Base-by-base conservation (phyloP, 2,888 invertebrate genomes). In the Protodeltote pygarga region DNA sequence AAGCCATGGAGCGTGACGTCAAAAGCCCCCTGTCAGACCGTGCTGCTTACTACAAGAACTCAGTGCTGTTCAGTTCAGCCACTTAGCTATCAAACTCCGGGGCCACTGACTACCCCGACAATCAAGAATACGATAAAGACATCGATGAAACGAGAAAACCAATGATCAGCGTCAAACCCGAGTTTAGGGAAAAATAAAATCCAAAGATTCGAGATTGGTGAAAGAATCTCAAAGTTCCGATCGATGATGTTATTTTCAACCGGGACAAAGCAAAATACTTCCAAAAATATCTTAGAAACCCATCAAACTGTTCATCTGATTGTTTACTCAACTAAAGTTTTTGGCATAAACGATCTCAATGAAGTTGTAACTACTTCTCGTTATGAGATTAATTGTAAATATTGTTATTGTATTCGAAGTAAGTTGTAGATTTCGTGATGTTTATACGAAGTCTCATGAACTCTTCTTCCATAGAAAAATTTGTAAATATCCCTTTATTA, bases 31-130 rank as follows among this genome's bases (percentile, higher is more conserved):
- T 97, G 57, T 96, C 96, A 73, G 97, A 97, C 87, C 93, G 95
- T 54, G 94, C 94, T 65, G 94, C 95, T 72, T 97, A 97, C 89
- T 97, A 97, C 93, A 97, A 97, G 91, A 97, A 97, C 89, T 97
- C 97, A 20, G 97, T 97, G 66, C 93, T 97, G 63, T 97, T 97
- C 86, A 97, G 97, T 73, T 97, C 97, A 83, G 97, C 97, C 79
- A 97, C 97, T 92, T 94, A 94, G 93, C 93, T 92, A 78, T 67
- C 81, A 75, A 79, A 79, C 65, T 46, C 81, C 81, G 89, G 89
- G 89, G 87, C 78, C 41, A 66, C 65, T 65, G 83, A 86, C 51
- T 79, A 74, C 87, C 88, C 88, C 88, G 85, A 88, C 49, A 77
- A 73, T 63, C 77, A 77, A 68, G 80, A 88, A 23, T 77, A 79